Conservation (phyloP, 2,797 vertebrate genomes). For the Tinamus major region DNA sequence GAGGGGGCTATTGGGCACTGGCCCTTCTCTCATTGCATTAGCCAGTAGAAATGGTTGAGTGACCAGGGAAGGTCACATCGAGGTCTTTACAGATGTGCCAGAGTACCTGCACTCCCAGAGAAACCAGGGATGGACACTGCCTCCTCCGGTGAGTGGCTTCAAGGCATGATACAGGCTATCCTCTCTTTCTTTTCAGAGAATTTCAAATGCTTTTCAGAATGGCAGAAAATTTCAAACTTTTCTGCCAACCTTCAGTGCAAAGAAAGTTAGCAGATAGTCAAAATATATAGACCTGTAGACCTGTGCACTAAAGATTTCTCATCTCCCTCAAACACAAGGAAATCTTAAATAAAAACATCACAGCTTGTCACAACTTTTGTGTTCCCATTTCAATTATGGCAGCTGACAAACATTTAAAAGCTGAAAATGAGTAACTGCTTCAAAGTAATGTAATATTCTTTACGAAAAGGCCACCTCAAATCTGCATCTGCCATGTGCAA, state of each 20-base stretch:
- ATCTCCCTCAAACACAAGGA: not conserved
- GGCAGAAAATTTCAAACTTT: not conserved
- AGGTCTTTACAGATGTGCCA: not conserved
- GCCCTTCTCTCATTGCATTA: not conserved
- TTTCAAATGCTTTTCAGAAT: no score
- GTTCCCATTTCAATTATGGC: conserved; percentile 34
- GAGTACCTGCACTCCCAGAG: rapidly evolving
- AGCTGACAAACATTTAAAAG: conserved; percentile 46
- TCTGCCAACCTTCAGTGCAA: not conserved
- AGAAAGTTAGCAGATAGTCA: conserved; percentile 14
- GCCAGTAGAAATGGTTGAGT: rapidly evolving
- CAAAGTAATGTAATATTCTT: conserved; percentile 14
- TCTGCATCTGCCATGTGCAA: conserved; percentile 39
- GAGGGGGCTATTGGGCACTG: not conserved
- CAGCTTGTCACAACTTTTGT: conserved; percentile 44
- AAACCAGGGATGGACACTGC: not conserved
- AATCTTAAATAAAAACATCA: conserved; percentile 23
- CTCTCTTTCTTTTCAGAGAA: not conserved
- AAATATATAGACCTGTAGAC: not conserved
- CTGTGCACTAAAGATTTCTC: conserved; percentile 1
- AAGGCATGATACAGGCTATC: not conserved
- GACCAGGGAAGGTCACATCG: rapidly evolving
- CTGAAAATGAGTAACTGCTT: conserved; percentile 28
- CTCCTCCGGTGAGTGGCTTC: not conserved
- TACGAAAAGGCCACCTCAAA: conserved; percentile 48